Evolutionary conservation across 2,113 vertebrate species (phyloP), one percentile per base, ranked within the genome.

Genomic region (Circaetus gallicus): DNA sequence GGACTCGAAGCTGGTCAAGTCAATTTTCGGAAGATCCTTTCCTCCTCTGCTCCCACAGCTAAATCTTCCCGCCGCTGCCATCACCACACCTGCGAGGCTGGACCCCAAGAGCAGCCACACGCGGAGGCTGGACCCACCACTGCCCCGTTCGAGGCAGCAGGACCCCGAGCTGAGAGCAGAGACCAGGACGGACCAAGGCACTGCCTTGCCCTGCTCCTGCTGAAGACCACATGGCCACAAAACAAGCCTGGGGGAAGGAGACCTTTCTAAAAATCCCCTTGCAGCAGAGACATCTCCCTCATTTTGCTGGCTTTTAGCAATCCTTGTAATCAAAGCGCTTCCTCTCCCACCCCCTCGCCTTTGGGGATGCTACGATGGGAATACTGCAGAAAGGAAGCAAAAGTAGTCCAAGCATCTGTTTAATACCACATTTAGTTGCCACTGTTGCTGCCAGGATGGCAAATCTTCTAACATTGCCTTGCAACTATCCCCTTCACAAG

Each of bases 291-390:
- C 20, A 26, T 13, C 28, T 26, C 70, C 29, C 29, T 82, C 9
- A 32, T 66, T 74, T 76, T 66, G 26, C 1, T 32, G 38, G 14
- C 14, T 91, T 94, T 83, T 72, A 86, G 50, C 20, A 53, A 24
- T 28, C 12, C 52, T 11, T 58, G 21, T 16, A 58, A 89, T 55
- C 73, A 81, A 77, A 78, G 45, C 2, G 3, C 25, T 52, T 19
- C 9, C 31, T 59, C 28, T 71, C 40, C 49, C 24, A 66, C 4
- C 4, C 25, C 22, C 29, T 58, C 0, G 0, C 55, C n/a, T 86
- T 76, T 58, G 49, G 31, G 31, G 17, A 67, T 58, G 56, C 31
- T 82, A 49, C 10, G 2, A 52, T 4, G 4, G 49, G 40, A 92
- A 50, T 56, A 43, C 24, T 52, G 45, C 42, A 47, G 13, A n/a